Percentiles rank a stretch among this genome's conserved stretches.
Conservation (phyloP, 2,113 vertebrate species). For the Sitta europaea region DNA sequence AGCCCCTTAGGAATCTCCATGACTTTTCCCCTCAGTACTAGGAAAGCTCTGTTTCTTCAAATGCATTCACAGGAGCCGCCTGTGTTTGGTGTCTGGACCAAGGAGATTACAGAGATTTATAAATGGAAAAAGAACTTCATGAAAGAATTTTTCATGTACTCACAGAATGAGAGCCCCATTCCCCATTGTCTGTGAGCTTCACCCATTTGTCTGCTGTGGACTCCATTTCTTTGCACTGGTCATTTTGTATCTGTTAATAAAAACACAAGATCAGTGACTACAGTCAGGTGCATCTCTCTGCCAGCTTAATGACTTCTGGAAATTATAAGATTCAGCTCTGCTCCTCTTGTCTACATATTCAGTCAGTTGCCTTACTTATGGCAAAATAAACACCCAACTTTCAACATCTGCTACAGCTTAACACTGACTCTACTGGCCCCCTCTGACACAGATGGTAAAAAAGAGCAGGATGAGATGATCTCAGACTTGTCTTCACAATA, state of each 20-base stretch:
- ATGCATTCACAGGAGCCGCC: background rate
- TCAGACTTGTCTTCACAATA: background rate
- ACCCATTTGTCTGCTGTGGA: slow-evolving; percentile 88
- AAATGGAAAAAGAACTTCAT: background rate
- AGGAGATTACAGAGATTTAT: background rate
- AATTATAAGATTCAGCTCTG: background rate
- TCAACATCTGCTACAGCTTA: background rate
- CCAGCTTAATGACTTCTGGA: background rate
- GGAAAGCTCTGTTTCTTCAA: background rate
- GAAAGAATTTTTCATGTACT: slow-evolving; percentile 26
- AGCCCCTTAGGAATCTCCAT: background rate
- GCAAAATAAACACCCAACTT: background rate
- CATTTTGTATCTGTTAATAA: slow-evolving; percentile 90
- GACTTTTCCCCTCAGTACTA: background rate
- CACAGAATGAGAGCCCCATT: slow-evolving; percentile 91
- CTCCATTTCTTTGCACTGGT: slow-evolving; percentile 96
- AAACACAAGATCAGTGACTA: slow-evolving; percentile 22
- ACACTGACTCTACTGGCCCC: background rate
- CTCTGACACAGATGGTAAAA: background rate
- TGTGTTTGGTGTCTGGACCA: background rate
- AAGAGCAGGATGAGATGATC: background rate
- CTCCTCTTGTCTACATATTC: background rate
- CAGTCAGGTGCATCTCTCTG: background rate
- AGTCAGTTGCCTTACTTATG: background rate
- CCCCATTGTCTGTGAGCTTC: slow-evolving; percentile 85